A percentile compares a stretch with the other conserved stretches of the same genome.
Conservation (phyloP, 2,797 vertebrate genomes). For the Tinamus major region DNA sequence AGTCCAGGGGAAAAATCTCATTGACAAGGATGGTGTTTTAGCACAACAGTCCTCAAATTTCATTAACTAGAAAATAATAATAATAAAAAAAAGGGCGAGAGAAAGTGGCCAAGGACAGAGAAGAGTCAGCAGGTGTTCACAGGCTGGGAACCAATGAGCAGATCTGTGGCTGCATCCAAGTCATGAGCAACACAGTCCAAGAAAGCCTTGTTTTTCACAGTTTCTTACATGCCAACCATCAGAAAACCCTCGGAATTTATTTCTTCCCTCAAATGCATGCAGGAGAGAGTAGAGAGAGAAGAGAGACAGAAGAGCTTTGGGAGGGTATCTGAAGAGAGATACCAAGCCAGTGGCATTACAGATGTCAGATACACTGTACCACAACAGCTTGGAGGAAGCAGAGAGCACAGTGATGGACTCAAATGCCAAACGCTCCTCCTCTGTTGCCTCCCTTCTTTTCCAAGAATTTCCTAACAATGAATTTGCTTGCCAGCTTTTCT, state of each 20-base stretch:
- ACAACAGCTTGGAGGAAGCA: no score
- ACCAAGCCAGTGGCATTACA: not conserved
- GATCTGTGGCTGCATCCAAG: accelerated
- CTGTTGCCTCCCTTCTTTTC: not conserved
- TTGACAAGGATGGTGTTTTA: not conserved
- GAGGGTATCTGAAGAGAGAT: not conserved
- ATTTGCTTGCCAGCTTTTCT: not conserved
- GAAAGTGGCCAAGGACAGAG: not conserved
- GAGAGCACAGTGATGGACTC: no score
- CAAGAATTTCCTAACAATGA: not conserved
- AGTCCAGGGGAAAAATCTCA: accelerated
- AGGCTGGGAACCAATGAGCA: not conserved
- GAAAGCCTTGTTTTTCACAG: not conserved
- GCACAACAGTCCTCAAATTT: not conserved
- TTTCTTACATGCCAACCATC: not conserved
- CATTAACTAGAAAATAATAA: not conserved
- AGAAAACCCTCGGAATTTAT: not conserved
- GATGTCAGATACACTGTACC: no score
- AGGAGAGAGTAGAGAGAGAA: not conserved
- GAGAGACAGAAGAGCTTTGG: not conserved
- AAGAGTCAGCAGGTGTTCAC: not conserved
- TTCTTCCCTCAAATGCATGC: not conserved
- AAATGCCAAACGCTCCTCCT: no score
- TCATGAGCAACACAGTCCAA: not conserved
- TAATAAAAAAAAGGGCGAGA: no score